Evolutionary conservation across 2,888 invertebrate species (phyloP).

Genomic region (Mactromeris polynyma): DNA sequence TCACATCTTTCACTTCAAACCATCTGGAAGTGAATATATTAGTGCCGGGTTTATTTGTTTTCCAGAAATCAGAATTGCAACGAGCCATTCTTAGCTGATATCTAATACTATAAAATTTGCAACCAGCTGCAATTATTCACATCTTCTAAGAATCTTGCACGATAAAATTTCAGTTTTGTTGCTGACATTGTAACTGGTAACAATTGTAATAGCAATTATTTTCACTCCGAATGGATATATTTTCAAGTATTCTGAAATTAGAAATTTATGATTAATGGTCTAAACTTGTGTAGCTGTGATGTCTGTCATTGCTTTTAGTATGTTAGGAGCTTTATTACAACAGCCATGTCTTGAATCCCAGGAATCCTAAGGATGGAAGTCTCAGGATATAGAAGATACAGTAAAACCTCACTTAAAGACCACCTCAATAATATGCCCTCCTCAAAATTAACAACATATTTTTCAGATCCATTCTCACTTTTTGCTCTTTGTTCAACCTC

Average conservation of each 20-base stretch:
- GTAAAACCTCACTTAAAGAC: too few species aligned
- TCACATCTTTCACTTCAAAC: background rate
- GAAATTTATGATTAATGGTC: background rate
- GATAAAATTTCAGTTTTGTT: background rate
- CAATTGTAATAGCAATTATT: background rate
- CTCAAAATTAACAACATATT: too few species aligned
- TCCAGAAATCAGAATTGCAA: slow-evolving; percentile 11
- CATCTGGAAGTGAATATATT: slow-evolving; percentile 9
- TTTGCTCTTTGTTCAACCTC: too few species aligned
- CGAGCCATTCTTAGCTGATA: background rate
- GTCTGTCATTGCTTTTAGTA: too few species aligned
- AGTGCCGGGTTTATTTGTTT: background rate
- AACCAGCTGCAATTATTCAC: background rate
- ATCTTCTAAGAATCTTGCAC: background rate
- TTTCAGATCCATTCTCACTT: too few species aligned
- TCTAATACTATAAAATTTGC: background rate
- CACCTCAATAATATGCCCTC: too few species aligned
- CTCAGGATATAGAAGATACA: too few species aligned
- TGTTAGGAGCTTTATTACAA: too few species aligned
- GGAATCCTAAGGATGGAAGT: too few species aligned
- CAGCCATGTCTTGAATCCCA: too few species aligned
- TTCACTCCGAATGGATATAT: background rate
- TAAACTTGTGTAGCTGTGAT: background rate
- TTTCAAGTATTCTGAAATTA: background rate
- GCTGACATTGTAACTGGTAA: background rate